phyloP scores from a whole-genome alignment of 2,797 vertebrate genomes.

The Avahi laniger region DNA sequence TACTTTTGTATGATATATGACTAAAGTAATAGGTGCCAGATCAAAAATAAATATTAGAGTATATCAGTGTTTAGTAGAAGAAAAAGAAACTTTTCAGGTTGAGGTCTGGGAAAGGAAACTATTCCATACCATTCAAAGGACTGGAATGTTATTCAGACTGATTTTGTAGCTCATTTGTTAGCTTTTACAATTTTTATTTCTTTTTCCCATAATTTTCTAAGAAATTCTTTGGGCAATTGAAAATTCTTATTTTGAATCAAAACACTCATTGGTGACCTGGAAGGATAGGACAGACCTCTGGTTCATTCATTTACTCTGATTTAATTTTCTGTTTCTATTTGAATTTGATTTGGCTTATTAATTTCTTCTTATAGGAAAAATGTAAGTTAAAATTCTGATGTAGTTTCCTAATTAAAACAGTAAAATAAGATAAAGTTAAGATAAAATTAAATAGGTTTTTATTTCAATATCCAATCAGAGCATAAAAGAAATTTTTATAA shows the following conservation, averaged over 20 bases:
- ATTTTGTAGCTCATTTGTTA: not conserved
- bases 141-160: not conserved
- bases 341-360: not conserved
- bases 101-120: not conserved
- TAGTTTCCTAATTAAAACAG: not conserved
- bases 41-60: not conserved
- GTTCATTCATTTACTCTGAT: not conserved
- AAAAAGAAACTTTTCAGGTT: not conserved
- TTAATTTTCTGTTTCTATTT: not conserved
- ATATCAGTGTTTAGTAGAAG: not conserved
- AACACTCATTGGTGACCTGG: not conserved
- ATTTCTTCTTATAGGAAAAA: not conserved
- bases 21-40: not conserved
- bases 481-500: not conserved
- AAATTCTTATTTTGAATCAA: not conserved
- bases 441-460: not conserved
- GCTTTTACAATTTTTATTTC: not conserved
- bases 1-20: not conserved
- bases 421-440: conserved; percentile 5
- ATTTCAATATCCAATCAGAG: not conserved
- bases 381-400: not conserved
- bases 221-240: not conserved
- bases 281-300: not conserved
- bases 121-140: not conserved
- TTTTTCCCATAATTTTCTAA: not conserved